A percentile compares a stretch with the other conserved stretches of the same genome.
These are phyloP conservation scores for Drosophila dunni DNA, from an alignment of 1,140 invertebrate genomes.

Conservation along the genomic window DNA sequence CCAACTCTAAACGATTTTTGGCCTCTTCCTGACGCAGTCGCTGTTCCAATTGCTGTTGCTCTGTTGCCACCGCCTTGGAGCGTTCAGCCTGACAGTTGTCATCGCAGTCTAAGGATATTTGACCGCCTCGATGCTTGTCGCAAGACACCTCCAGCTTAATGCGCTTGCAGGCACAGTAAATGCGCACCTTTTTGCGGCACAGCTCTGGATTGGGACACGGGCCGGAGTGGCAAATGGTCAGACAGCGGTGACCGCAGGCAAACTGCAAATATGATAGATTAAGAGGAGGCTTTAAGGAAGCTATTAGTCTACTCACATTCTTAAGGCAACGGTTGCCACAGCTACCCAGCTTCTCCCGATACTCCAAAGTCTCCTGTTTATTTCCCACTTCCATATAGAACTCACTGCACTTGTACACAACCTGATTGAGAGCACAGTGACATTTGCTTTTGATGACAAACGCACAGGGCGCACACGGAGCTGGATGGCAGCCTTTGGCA, in stretches of 20 bases:
- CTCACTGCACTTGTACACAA: constrained; percentile 90
- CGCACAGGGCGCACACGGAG: constrained; percentile 89
- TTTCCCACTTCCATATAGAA: constrained; percentile 86
- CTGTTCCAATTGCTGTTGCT: constrained; percentile 86
- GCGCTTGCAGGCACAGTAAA: constrained; percentile 90
- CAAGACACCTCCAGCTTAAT: constrained; percentile 91
- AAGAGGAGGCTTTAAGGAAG: too few species aligned
- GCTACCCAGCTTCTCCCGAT: constrained; percentile 56
- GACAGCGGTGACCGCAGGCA: constrained; percentile 91
- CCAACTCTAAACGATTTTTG: constrained; percentile 89
- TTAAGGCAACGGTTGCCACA: constrained; percentile 92
- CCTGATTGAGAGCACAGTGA: constrained; percentile 91
- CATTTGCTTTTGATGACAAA: constrained; percentile 90
- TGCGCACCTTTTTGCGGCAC: constrained; percentile 92
- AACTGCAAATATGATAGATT: constrained; percentile 84
- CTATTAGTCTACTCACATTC: constrained; percentile 86
- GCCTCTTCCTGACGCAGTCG: constrained; percentile 87
- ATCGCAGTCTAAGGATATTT: constrained; percentile 87
- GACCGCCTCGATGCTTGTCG: constrained; percentile 86
- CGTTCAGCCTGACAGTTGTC: constrained; percentile 86
- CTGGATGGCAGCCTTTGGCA: constrained; percentile 90
- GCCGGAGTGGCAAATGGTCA: constrained; percentile 91
- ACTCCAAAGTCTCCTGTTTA: constrained; percentile 84
- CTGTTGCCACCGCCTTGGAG: constrained; percentile 85
- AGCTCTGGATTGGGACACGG: constrained; percentile 88